Percentiles rank a stretch among this genome's conserved stretches.
phyloP scores from a whole-genome alignment of 2,113 vertebrate genomes.

The Probosciger aterrimus region DNA sequence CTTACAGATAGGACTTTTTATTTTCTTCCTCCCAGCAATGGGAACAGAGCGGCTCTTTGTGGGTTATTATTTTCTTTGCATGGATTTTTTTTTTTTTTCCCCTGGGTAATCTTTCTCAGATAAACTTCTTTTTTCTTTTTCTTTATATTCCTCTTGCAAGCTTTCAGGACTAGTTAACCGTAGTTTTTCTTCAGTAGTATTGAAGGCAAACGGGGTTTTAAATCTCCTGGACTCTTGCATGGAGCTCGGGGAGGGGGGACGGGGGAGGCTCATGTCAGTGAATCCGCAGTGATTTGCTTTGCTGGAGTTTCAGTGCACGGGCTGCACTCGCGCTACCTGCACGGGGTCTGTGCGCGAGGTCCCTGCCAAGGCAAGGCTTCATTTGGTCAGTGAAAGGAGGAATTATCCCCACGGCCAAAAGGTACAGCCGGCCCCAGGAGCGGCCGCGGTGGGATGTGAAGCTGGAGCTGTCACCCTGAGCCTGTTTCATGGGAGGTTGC shows the following conservation, averaged over 20 bases:
- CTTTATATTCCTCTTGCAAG: neutral
- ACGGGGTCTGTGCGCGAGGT: neutral
- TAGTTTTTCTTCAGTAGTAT: conserved; percentile 11
- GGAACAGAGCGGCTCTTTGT: conserved; percentile 54
- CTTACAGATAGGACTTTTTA: conserved; percentile 48
- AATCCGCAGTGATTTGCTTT: neutral
- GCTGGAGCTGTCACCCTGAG: neutral
- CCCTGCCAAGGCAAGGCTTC: neutral
- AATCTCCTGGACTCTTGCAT: neutral
- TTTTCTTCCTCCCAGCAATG: neutral
- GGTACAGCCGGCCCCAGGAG: neutral
- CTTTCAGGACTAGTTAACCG: neutral
- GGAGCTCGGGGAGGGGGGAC: neutral
- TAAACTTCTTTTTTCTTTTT: neutral
- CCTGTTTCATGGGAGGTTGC: neutral
- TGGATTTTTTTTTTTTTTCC: neutral
- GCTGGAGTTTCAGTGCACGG: neutral
- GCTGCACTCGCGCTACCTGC: neutral
- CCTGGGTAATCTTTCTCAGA: neutral
- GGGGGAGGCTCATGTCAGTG: neutral
- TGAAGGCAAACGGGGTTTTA: neutral
- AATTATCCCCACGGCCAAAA: neutral
- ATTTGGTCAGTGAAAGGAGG: neutral
- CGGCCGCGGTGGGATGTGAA: neutral
- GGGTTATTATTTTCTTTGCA: conserved; percentile 15